Conservation (phyloP, 2,113 vertebrate species). For the Oenanthe oenanthe region DNA sequence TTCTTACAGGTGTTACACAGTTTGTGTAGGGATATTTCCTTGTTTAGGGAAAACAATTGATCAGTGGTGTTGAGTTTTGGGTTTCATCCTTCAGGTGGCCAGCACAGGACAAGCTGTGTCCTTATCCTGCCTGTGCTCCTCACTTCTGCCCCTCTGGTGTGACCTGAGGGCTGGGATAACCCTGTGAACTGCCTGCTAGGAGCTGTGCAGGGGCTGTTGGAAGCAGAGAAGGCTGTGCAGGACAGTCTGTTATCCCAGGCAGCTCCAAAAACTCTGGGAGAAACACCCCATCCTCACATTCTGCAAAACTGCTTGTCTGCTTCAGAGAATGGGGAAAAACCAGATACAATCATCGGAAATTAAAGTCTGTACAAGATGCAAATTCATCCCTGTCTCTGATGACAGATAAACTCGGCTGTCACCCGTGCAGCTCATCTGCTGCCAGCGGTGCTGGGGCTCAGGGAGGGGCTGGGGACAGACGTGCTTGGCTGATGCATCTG, state of each 20-base stretch:
- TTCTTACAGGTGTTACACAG: neutral
- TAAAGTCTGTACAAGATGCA: neutral
- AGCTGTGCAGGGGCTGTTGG: neutral
- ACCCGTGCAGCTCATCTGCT: neutral
- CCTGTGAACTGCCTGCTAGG: neutral
- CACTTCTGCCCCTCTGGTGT: neutral
- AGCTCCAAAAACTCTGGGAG: neutral
- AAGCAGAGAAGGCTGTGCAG: neutral
- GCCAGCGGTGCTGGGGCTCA: rapidly evolving
- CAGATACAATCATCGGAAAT: neutral
- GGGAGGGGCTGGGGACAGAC: neutral
- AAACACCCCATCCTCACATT: neutral
- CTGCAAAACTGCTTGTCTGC: neutral
- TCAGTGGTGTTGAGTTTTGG: neutral
- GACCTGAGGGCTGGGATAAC: neutral
- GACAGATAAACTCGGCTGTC: neutral
- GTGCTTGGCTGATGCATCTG: neutral
- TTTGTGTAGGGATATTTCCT: neutral
- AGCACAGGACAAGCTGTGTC: neutral
- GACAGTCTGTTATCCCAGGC: neutral
- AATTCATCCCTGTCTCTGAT: neutral
- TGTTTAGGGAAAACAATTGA: neutral
- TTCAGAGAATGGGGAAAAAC: neutral
- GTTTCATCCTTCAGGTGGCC: neutral
- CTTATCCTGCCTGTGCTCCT: neutral